Evolutionary conservation across 2,113 vertebrate genomes (phyloP).

Genomic region (Laticauda laticaudata): DNA sequence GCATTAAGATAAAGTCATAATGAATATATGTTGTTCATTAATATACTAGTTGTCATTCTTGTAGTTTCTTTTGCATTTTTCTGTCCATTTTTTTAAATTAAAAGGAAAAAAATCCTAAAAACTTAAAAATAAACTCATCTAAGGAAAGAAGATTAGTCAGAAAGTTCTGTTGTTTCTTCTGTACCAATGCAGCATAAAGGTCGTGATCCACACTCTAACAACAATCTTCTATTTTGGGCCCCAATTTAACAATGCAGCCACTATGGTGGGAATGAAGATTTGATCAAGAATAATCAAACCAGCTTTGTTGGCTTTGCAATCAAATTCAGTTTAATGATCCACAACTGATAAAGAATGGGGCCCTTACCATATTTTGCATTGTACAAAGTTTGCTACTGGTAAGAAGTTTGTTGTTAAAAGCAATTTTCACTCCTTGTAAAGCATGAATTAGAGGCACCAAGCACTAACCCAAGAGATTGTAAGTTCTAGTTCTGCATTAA

Average conservation of each 20-base stretch:
- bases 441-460: too few relatives aligned
- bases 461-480: not conserved
- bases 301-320: not conserved
- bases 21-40: not conserved
- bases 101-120: not conserved
- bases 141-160: not conserved
- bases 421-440: not conserved
- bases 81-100: not conserved
- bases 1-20: conserved; percentile 13
- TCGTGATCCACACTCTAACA: not conserved
- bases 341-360: not conserved
- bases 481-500: not conserved
- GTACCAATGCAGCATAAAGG: not conserved
- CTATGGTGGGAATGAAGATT: not conserved
- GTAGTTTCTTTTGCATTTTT: not conserved
- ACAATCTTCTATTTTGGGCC: not conserved
- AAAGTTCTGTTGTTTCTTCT: not conserved
- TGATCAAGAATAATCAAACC: not conserved
- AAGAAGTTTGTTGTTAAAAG: not conserved
- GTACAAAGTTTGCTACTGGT: not conserved
- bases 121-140: too few relatives aligned
- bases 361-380: not conserved
- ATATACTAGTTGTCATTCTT: not conserved
- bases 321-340: not conserved
- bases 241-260: not conserved